Evolutionary conservation across 2,113 vertebrate genomes (phyloP), one percentile per base, ranked within the genome.

Genomic region (Neotragus moschatus): DNA sequence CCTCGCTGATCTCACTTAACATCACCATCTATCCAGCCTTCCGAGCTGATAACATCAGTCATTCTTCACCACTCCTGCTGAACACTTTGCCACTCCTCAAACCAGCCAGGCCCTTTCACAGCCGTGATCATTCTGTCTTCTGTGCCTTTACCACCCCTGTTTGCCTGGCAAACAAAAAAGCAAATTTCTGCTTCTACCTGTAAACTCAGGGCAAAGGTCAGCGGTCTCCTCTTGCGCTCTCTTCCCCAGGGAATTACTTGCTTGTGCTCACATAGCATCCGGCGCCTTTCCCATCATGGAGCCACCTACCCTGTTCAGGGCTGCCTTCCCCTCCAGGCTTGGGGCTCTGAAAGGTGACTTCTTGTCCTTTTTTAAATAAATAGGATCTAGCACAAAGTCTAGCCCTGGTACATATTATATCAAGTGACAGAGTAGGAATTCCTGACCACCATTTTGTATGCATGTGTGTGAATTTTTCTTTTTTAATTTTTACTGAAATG

Each of bases 371-470:
- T 79, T 25, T 53, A 30, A 36, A 36, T 55, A 47, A 60, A 61
- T 14, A 45, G 43, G 36, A 4, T 26, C 47, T n/a, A 90, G 21
- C 45, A 39, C 45, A 23, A 30, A 30, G 23, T 87, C n/a, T 16
- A 60, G 3, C 36, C 23, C 10, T 53, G 2, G 30, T 33, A 36
- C 23, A 17, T 26, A 9, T 0, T 7, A 25, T 80, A 28, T 51
- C 58, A 49, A 30, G 21, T 75, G 77, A 51, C 39, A 45, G 53
- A 75, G 39, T 4, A 23, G 45, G 26, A 33, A 80, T 43, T 66
- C 23, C 70, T 80, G 2, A 3, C 43, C 0, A 0, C 70, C 73
- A n/a, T 19, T 43, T 19, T n/a, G 43, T 80, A 8, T 45, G 28
- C 70, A 43, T 33, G 77, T 21, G 4, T 49, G 28, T 49, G 77